A percentile compares a stretch with the other conserved stretches of the same genome.
Conservation (phyloP, 2,797 vertebrate genomes). For the Sparidentex hasta region DNA sequence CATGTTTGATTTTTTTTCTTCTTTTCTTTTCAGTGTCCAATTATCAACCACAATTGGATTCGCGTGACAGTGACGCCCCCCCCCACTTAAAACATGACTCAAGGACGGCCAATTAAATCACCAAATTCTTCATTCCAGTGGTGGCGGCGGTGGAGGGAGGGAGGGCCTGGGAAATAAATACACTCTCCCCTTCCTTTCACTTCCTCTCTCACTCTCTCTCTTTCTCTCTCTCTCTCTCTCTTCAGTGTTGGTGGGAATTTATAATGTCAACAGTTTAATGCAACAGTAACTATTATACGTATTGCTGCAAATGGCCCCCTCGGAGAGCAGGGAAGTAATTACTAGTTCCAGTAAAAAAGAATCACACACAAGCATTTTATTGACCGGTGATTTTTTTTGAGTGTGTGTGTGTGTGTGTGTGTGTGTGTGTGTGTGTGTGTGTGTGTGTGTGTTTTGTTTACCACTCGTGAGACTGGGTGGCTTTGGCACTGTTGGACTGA, state of each 20-base stretch:
- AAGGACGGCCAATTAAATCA: slow-evolving; percentile 63
- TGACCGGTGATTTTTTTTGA: background rate
- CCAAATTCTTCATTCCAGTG: slow-evolving; percentile 33
- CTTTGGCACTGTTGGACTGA: slow-evolving; percentile 47
- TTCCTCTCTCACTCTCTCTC: background rate
- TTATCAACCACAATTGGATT: slow-evolving; percentile 63
- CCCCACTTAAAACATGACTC: slow-evolving; percentile 50
- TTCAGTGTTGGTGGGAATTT: slow-evolving; percentile 20
- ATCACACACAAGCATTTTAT: slow-evolving; percentile 31
- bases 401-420: too few species aligned
- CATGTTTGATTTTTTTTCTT: slow-evolving; percentile 50
- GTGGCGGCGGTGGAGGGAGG: background rate
- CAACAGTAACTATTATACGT: slow-evolving; percentile 35
- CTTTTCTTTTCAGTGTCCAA: slow-evolving; percentile 38
- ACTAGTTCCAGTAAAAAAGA: slow-evolving; percentile 28
- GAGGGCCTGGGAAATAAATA: slow-evolving; percentile 50
- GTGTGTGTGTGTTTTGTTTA: background rate
- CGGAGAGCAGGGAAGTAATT: slow-evolving; percentile 37
- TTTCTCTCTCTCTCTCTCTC: too few species aligned
- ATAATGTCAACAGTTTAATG: slow-evolving; percentile 40
- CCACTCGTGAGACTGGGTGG: slow-evolving; percentile 34
- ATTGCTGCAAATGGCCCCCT: slow-evolving; percentile 30
- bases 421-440: too few species aligned
- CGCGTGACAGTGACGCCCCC: slow-evolving; percentile 22
- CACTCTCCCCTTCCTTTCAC: background rate